Percentiles rank a stretch among this genome's conserved stretches.
These are phyloP conservation scores for Hyposmocoma kahamanoa DNA, from an alignment of 1,140 invertebrate genomes.

Conservation along the genomic window DNA sequence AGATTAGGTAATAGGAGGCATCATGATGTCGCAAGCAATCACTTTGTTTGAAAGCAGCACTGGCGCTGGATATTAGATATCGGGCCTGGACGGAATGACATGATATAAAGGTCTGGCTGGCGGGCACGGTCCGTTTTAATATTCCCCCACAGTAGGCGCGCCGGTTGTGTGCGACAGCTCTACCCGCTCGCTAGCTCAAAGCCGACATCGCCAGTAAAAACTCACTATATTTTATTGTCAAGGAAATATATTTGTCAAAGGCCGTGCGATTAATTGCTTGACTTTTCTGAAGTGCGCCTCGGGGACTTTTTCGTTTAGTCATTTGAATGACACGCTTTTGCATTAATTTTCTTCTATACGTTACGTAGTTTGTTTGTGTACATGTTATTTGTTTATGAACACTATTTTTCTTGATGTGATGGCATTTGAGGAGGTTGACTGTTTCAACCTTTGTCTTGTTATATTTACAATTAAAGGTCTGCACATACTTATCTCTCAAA, in stretches of 20 bases:
- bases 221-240: conserved; percentile 60
- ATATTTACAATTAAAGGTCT: no score
- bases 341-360: conserved; percentile 13
- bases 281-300: conserved; percentile 34
- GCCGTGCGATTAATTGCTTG: conserved; percentile 47
- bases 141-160: conserved; percentile 51
- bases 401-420: no score
- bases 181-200: conserved; percentile 37
- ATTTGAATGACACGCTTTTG: conserved; percentile 14
- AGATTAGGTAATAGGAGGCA: neutral
- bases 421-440: no score
- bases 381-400: no score
- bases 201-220: conserved; percentile 44
- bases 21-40: neutral
- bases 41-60: neutral
- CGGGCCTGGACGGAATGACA: conserved; percentile 24
- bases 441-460: no score
- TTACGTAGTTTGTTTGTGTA: no score
- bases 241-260: conserved; percentile 63
- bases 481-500: no score
- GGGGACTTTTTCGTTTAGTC: conserved; percentile 25
- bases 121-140: conserved; percentile 44
- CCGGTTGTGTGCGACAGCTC: conserved; percentile 50
- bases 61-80: conserved; percentile 13
- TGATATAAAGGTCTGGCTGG: conserved; percentile 30